Base-by-base conservation (phyloP, 2,113 vertebrate genomes). In the Elephas maximus region DNA sequence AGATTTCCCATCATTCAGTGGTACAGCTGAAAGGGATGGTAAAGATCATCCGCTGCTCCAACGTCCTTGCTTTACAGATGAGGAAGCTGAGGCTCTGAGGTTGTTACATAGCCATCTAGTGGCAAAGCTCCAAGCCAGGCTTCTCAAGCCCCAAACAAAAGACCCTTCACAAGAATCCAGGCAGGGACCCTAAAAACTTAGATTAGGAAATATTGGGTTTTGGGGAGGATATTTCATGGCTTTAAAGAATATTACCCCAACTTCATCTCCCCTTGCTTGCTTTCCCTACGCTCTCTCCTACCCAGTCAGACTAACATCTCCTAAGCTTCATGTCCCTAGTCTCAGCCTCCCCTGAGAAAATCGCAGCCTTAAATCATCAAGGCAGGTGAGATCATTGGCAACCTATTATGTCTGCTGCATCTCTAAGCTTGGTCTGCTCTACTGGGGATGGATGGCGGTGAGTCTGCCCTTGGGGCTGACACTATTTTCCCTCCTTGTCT, bases 341-440 rank as follows among this genome's bases (percentile, higher is more conserved):
- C 65, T 67, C 79, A 20, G 30, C 18, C 37, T 96, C 84, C 71
- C 91, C 41, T 26, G 90, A 79, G 91, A 53, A 91, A 93, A 94
- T 73, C 81, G 37, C 45, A 92, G 88, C 87, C 77, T 92, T 87
- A 45, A 44, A 11, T 93, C 67, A 87, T 84, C 26, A 84, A 91
- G 83, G 33, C 65, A 96, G 73, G 80, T 92, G 95, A 96, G 91
- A 88, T 98, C 91, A 78, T 0, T 37, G 82, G 74, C 85, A 94
- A 76, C 65, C 71, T 87, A 57, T 63, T 69, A 67, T 63, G 84
- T 92, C 71, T 95, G 91, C 71, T 88, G 73, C 79, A 41, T 63
- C 84, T 74, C 79, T 62, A 79, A 84, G 84, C 87, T 71, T 92
- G 60, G n/a, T 81, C 44, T 88, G 60, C 63, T 71, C 93, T 60